phyloP scores from a whole-genome alignment of 2,888 invertebrate species.

The Dasypolia templi region DNA sequence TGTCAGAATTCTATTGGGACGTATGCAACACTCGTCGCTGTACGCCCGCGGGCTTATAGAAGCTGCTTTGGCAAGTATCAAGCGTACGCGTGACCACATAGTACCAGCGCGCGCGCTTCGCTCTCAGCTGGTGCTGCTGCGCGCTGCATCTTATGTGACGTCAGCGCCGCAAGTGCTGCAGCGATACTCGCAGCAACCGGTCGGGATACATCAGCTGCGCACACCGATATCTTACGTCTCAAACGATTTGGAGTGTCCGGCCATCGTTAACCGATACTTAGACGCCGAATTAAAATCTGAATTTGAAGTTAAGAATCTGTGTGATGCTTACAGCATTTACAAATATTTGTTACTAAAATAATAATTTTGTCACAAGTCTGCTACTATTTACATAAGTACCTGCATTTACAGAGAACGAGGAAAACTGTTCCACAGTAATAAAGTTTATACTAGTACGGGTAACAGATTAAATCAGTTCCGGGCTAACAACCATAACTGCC shows the following conservation, averaged over 20 bases:
- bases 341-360: no score
- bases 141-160: slow-evolving; percentile 20
- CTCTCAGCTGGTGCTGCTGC: slow-evolving; percentile 68
- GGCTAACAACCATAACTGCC: no score
- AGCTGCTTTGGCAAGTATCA: slow-evolving; percentile 69
- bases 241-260: slow-evolving; percentile 7
- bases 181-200: slow-evolving; percentile 8
- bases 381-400: no score
- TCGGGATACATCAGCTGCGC: slow-evolving; percentile 9
- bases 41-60: slow-evolving; percentile 73
- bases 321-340: neutral
- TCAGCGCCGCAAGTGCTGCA: neutral
- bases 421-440: no score
- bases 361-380: no score
- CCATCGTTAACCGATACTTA: slow-evolving; percentile 14
- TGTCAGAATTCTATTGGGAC: slow-evolving; percentile 68
- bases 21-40: slow-evolving; percentile 72
- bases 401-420: no score
- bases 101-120: slow-evolving; percentile 52
- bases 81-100: slow-evolving; percentile 59
- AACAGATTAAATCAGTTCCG: no score
- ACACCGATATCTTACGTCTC: slow-evolving; percentile 11
- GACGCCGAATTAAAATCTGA: slow-evolving; percentile 9
- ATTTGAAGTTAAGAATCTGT: slow-evolving; percentile 15
- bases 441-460: no score